phyloP scores from a whole-genome alignment of 2,888 invertebrate species.

The Nemotelus nigrinus region DNA sequence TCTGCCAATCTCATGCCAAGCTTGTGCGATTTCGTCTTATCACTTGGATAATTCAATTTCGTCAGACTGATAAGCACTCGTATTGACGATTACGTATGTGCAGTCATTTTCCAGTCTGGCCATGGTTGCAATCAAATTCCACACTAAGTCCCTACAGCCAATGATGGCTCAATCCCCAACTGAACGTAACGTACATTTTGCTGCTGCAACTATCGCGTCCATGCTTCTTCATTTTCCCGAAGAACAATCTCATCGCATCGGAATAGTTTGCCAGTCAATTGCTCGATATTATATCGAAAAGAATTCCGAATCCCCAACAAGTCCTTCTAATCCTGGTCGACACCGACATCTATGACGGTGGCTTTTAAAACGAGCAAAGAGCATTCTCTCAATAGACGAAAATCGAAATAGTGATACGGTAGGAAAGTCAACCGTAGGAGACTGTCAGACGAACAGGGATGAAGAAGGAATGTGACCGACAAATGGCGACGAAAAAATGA shows the following conservation, averaged over 20 bases:
- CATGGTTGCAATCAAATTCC: slow-evolving; percentile 7
- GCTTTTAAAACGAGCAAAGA: background rate
- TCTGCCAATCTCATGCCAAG: slow-evolving; percentile 13
- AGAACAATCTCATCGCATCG: slow-evolving; percentile 30
- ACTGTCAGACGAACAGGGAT: too few relatives aligned
- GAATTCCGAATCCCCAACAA: slow-evolving; percentile 5
- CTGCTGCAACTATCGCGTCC: background rate
- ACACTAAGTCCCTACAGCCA: slow-evolving; percentile 2
- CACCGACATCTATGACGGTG: background rate
- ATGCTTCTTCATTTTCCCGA: background rate
- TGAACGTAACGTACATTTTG: background rate
- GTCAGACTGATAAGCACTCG: slow-evolving; percentile 44
- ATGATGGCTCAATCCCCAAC: background rate
- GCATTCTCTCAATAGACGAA: background rate
- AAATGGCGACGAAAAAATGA: background rate
- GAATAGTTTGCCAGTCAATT: slow-evolving; percentile 32
- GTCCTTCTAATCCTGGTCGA: slow-evolving; percentile 19
- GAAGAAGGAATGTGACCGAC: too few relatives aligned
- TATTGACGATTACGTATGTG: slow-evolving; percentile 12
- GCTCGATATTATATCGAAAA: slow-evolving; percentile 30
- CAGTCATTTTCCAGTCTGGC: slow-evolving; percentile 26
- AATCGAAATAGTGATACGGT: background rate
- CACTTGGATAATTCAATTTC: slow-evolving; percentile 50
- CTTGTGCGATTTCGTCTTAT: slow-evolving; percentile 38
- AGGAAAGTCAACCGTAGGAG: slow-evolving; percentile 15